These are phyloP conservation scores for Styela plicata DNA, from an alignment of 23 tunicate species.

Conservation along the genomic window DNA sequence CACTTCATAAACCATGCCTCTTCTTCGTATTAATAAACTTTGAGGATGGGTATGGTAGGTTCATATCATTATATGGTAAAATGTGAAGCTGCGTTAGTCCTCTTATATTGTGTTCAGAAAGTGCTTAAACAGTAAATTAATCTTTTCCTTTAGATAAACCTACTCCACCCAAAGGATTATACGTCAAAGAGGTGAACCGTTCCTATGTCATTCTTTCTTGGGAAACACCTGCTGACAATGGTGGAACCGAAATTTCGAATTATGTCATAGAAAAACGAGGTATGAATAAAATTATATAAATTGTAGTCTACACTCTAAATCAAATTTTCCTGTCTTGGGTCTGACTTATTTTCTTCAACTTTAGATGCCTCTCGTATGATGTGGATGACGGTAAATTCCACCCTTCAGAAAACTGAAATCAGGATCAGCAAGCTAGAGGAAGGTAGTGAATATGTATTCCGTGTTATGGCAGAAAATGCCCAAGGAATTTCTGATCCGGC, in stretches of 20 bases:
- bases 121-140: neutral
- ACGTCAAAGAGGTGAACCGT: constrained; percentile 64
- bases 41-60: too few species aligned
- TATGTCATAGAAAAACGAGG: constrained; percentile 89
- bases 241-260: constrained; percentile 75
- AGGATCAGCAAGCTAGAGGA: constrained; percentile 68
- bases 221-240: constrained; percentile 77
- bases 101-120: too few species aligned
- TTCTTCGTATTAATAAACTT: too few species aligned
- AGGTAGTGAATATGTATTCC: constrained; percentile 74
- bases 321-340: neutral
- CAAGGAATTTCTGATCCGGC: constrained; percentile 90
- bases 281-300: constrained; percentile 3
- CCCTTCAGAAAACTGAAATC: constrained; percentile 70
- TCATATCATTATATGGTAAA: too few species aligned
- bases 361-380: constrained; percentile 66
- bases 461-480: constrained; percentile 93
- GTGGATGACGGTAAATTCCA: constrained; percentile 89
- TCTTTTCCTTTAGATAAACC: constrained; percentile 46
- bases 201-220: constrained; percentile 71
- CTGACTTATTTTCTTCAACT: neutral
- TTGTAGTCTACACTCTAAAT: neutral
- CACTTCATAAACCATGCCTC: too few species aligned
- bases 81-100: too few species aligned
- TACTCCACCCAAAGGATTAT: constrained; percentile 65